Base-by-base conservation (phyloP, 2,888 invertebrate species). In the Bunonema sp. region DNA sequence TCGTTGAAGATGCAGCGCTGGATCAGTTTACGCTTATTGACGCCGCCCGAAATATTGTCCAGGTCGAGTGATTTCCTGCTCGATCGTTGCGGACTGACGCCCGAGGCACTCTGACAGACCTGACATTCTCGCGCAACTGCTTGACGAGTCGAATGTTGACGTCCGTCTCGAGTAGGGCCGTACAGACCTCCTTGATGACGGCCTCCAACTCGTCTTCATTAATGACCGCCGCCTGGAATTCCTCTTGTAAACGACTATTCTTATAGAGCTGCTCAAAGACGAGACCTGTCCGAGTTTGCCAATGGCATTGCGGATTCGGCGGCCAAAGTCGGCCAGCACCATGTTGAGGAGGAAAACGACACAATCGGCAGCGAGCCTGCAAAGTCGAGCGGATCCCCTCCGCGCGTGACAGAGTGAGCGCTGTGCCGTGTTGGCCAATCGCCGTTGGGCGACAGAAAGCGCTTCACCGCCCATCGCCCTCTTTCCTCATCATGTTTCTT, bases 271-370 rank as follows among this genome's bases (percentile, higher is more conserved):
- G 35, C 91, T 91, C 47, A 91, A 91, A 77, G 87, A 87, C n/a
- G n/a, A n/a, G n/a, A n/a, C n/a, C n/a, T n/a, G n/a, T 75, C 89
- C 91, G 56, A 97, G 76, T 40, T 89, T 89, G 71, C 89, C 84
- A 73, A 97, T 76, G 50, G 97, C 97, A 73, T 86, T 84, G 68
- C 93, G 93, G 71, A 99, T 97, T 77, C 91, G 91, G 70, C 97
- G 82, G 70, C 97, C 97, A 72, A 97, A 80, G 78, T 99, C 97
- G 67, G 97, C 97, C 79, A 99, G 83, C 72, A 97, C 97, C 97
- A 97, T 99, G 48, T 69, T 75, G 49, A 10, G 15, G 32, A 26
- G 8, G 28, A 26, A n/a, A n/a, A n/a, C n/a, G n/a, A n/a, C n/a
- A n/a, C n/a, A n/a, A n/a, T n/a, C n/a, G n/a, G n/a, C n/a, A n/a